Evolutionary conservation across 2,113 vertebrate species (phyloP), one percentile per base, ranked within the genome.

Genomic region (Emydocephalus ijimae): DNA sequence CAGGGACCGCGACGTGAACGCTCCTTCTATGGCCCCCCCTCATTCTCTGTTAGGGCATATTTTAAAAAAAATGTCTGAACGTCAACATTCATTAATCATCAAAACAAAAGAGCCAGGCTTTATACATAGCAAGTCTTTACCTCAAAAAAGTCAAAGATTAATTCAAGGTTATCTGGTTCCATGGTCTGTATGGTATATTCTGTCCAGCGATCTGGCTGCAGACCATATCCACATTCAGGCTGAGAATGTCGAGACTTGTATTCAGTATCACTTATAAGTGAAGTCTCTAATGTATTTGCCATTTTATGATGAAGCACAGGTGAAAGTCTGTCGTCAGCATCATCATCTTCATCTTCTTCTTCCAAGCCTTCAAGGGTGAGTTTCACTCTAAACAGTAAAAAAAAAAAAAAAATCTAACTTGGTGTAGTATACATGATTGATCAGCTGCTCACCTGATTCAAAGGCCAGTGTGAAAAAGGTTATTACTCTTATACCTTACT

Each of bases 91-190:
- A 26, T 85, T 81, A 50, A 39, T 6, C 5, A 55, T 74, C 34
- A 89, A 85, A 90, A 5, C 61, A 87, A 2, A 81, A 21, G 18
- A 88, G n/a, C 69, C 87, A 57, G 20, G 21, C 94, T n/a, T 91
- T 48, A 3, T 10, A n/a, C 0, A 0, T 10, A 57, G 52, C 4
- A 93, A 89, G 8, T 20, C 92, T 95, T 94, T 94, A 99, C 99
- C 98, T 99, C 99, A 97, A 99, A 99, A 95, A 99, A 99, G 96
- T 99, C 99, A 96, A 99, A 99, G 89, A 98, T 98, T 50, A 99
- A 97, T 94, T 99, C 99, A 92, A 99, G 96, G 96, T 99, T 99
- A 96, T 99, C 98, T 10, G 99, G 99, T 57, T 99, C 98, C 99
- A 99, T 99, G 85, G 99, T 99, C 93, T 99, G 98, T 96, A 99